Evolutionary conservation across 2,888 invertebrate species (phyloP).

Genomic region (Polyommatus icarus): DNA sequence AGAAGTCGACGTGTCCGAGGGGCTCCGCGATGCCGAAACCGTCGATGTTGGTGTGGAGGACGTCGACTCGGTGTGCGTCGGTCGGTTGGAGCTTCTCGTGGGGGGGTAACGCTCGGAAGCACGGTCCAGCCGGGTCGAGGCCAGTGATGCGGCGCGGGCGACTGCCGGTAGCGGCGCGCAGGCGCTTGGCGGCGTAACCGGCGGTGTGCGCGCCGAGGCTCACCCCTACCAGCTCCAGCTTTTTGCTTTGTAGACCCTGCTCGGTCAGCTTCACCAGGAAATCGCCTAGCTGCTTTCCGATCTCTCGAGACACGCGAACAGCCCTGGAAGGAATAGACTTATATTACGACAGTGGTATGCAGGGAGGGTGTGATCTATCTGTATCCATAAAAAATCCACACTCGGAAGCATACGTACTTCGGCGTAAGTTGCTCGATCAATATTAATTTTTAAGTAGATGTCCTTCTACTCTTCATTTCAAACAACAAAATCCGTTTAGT

Average conservation of each 20-base stretch:
- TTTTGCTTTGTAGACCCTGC: slow-evolving; percentile 56
- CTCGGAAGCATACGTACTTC: too few relatives aligned
- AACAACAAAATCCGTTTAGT: too few relatives aligned
- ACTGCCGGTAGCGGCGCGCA: slow-evolving; percentile 57
- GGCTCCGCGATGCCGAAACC: slow-evolving; percentile 71
- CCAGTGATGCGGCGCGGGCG: slow-evolving; percentile 64
- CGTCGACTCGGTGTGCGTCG: slow-evolving; percentile 60
- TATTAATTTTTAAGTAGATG: too few relatives aligned
- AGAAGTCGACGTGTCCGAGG: slow-evolving; percentile 66
- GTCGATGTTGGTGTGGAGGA: slow-evolving; percentile 71
- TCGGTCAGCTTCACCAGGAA: slow-evolving; percentile 57
- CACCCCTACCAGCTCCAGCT: slow-evolving; percentile 62
- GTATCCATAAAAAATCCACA: not conserved
- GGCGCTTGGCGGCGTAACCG: slow-evolving; percentile 61
- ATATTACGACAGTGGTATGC: not conserved
- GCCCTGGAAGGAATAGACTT: slow-evolving; percentile 53
- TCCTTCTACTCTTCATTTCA: too few relatives aligned
- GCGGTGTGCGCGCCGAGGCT: slow-evolving; percentile 67
- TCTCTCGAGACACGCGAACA: slow-evolving; percentile 57
- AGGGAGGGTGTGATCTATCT: not conserved
- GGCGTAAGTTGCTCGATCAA: too few relatives aligned
- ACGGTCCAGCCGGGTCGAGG: slow-evolving; percentile 72
- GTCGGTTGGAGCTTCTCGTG: slow-evolving; percentile 52
- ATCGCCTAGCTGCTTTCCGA: slow-evolving; percentile 64
- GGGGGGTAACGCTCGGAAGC: slow-evolving; percentile 56